phyloP scores from a whole-genome alignment of 2,113 vertebrate species.

The human region DNA sequence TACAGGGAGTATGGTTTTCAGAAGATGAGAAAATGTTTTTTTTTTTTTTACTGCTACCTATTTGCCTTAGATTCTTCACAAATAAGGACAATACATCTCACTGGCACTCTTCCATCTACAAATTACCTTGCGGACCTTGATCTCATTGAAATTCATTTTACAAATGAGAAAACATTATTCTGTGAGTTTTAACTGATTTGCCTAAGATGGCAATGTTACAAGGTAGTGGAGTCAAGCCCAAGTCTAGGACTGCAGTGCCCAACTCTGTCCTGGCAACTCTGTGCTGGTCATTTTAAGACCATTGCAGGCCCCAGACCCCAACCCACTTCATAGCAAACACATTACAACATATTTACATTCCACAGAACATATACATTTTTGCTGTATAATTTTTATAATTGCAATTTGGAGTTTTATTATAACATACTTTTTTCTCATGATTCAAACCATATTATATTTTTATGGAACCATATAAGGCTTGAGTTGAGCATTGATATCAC shows the following conservation, averaged over 20 bases:
- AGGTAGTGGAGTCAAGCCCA: background rate
- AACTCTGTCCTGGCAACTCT: background rate
- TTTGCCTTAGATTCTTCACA: background rate
- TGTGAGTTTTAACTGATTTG: background rate
- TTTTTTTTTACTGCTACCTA: background rate
- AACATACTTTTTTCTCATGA: background rate
- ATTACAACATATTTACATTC: background rate
- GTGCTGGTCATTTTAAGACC: background rate
- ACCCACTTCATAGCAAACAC: background rate
- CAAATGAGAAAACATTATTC: conserved; percentile 5
- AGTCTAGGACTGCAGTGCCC: background rate
- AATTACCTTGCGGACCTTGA: background rate
- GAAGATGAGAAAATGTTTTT: background rate
- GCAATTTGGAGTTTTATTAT: conserved; percentile 3
- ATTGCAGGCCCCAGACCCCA: background rate
- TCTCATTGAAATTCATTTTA: background rate
- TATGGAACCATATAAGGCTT: background rate
- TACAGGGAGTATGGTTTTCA: background rate
- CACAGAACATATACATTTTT: background rate
- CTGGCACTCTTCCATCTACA: background rate
- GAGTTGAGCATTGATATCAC: background rate
- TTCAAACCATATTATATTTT: conserved; percentile 7
- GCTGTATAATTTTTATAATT: conserved; percentile 36
- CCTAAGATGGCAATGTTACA: background rate
- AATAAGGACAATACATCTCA: background rate